Evolutionary conservation across 2,888 invertebrate species (phyloP), one percentile per base, ranked within the genome.

Genomic region (Ophioninae sp.): DNA sequence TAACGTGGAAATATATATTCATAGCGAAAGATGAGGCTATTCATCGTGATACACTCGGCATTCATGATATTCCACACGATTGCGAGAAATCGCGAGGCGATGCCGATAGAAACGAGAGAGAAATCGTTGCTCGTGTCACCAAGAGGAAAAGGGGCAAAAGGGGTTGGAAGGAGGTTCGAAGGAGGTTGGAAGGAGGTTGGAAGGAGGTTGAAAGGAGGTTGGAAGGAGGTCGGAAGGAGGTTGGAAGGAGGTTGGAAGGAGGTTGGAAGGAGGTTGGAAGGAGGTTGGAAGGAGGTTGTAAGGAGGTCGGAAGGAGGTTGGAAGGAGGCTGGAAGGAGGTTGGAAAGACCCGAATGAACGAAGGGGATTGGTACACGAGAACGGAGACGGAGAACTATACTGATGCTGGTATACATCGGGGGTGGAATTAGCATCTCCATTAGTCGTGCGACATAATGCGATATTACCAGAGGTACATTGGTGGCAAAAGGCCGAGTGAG

Each of bases 391-490:
- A 51, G 71, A 37, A 37, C 63, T 74, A 68, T 68, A 64, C 67
- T 22, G 41, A 44, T 58, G 82, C 61, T 74, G 68, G 44, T 77
- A 58, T 76, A 79, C 77, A 71, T 82, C 83, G 87, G 86, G 88
- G 87, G 88, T 86, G 87, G 89, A 91, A 90, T 91, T 91, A 91
- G 90, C 91, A 89, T 91, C 91, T 91, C 90, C 91, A 90, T 91
- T 91, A 91, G 90, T 88, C 88, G 88, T 83, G 87, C 85, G 87
- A 89, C 89, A 90, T 90, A 89, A 91, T 89, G 89, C 87, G 90
- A 91, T 90, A 91, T 90, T 90, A 89, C 88, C 87, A 85, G 85
- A 81, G 88, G 88, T 87, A 85, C 87, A 84, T 84, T 56, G 78
- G 74, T 74, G 77, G 73, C 69, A 82, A 63, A 74, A 74, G 74